Percentiles rank a stretch among this genome's conserved stretches.
phyloP scores from a whole-genome alignment of 2,113 vertebrate species.

The Scophthalmus maximus region DNA sequence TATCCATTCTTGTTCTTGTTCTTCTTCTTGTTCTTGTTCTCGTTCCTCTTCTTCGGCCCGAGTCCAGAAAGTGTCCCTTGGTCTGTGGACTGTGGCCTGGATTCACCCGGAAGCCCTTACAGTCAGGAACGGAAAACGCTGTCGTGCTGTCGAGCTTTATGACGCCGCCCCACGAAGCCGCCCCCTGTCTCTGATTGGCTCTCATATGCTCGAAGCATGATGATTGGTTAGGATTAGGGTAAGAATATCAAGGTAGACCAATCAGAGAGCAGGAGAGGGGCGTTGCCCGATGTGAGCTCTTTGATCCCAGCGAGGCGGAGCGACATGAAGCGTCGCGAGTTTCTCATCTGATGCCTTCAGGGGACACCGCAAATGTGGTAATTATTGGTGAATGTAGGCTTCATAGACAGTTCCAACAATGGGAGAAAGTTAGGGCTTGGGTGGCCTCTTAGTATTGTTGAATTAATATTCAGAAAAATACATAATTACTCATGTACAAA shows the following conservation, averaged over 20 bases:
- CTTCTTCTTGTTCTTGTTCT: conserved; percentile 24
- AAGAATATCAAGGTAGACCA: background rate
- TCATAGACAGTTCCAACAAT: background rate
- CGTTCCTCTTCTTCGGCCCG: background rate
- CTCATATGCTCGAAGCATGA: too few relatives aligned
- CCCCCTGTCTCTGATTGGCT: too few relatives aligned
- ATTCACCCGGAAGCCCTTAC: background rate
- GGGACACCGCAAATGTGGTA: background rate
- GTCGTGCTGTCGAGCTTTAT: background rate
- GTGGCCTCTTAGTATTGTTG: too few relatives aligned
- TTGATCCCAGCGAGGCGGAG: background rate
- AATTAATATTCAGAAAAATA: too few relatives aligned
- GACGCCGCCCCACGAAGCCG: background rate
- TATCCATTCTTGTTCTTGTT: conserved; percentile 59
- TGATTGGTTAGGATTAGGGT: background rate
- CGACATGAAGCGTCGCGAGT: conserved; percentile 40
- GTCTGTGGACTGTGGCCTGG: rapidly evolving
- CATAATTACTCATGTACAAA: too few relatives aligned
- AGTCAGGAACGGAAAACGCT: background rate
- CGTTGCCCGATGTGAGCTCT: background rate
- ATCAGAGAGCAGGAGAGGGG: background rate
- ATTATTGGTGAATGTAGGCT: background rate
- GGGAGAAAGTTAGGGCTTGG: background rate
- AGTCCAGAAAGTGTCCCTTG: background rate
- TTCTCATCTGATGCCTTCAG: conserved; percentile 32